Conservation (phyloP, 2,888 invertebrate species). For the Aphodius sticticus region DNA sequence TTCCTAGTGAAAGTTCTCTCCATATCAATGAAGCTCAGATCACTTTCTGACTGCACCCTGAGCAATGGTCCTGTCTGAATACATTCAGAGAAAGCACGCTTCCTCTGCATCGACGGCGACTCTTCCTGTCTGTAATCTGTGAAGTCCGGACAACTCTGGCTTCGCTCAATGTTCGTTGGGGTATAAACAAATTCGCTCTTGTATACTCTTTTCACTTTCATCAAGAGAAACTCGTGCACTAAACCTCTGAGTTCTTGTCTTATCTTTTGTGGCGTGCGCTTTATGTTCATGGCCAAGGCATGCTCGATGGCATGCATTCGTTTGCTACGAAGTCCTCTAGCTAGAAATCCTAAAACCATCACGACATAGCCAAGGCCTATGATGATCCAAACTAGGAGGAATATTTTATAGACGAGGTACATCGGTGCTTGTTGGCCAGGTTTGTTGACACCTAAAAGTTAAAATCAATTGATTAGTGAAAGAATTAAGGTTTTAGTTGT, state of each 20-base stretch:
- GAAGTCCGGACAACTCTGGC: conserved; percentile 78
- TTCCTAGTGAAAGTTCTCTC: conserved; percentile 79
- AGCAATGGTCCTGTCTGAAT: conserved; percentile 56
- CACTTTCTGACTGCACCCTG: conserved; percentile 80
- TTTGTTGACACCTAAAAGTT: conserved; percentile 49
- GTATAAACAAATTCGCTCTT: conserved; percentile 65
- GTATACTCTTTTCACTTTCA: conserved; percentile 80
- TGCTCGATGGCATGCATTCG: conserved; percentile 77
- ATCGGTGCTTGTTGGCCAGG: conserved; percentile 66
- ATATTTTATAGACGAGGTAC: conserved; percentile 78
- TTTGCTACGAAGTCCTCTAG: conserved; percentile 79
- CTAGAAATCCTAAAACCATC: conserved; percentile 88
- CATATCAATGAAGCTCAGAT: conserved; percentile 79
- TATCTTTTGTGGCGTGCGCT: conserved; percentile 80
- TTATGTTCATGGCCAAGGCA: conserved; percentile 78
- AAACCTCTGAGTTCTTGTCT: conserved; percentile 60
- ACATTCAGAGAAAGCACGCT: conserved; percentile 73
- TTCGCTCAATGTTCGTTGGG: conserved; percentile 61
- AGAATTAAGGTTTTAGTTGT: conserved; percentile 9
- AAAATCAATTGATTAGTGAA: conserved; percentile 24
- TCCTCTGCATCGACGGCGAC: conserved; percentile 58
- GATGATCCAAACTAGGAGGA: conserved; percentile 88
- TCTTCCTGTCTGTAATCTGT: conserved; percentile 62
- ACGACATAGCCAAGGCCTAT: conserved; percentile 91
- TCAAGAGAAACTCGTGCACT: conserved; percentile 75